Percentiles rank a stretch among this genome's conserved stretches.
These are phyloP conservation scores for Cyaniris semiargus DNA, from an alignment of 2,888 invertebrate genomes.

Conservation along the genomic window DNA sequence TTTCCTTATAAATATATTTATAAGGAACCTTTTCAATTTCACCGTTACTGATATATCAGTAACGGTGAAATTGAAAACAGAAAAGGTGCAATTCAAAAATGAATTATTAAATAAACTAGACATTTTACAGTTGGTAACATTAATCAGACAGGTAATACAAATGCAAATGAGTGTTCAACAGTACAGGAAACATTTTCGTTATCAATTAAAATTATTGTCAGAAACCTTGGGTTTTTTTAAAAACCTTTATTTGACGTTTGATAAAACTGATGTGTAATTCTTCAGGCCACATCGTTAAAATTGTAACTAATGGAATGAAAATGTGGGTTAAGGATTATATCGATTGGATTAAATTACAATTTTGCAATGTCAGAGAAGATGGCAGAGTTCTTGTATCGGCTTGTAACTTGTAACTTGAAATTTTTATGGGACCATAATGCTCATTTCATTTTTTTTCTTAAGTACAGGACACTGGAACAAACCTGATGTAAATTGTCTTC, in stretches of 20 bases:
- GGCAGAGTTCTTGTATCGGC: too few species aligned
- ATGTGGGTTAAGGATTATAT: conserved; percentile 2
- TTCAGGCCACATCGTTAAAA: background rate
- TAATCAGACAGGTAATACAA: background rate
- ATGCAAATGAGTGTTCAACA: background rate
- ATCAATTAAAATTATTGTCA: background rate
- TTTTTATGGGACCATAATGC: background rate
- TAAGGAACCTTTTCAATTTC: too few species aligned
- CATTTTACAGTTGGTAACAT: background rate
- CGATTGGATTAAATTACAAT: background rate
- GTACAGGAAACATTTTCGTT: background rate
- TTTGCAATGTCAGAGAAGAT: background rate
- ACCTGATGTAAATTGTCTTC: background rate
- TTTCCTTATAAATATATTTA: conserved; percentile 1
- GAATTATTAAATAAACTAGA: background rate
- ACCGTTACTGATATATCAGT: background rate
- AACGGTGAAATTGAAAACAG: background rate
- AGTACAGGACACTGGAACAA: background rate
- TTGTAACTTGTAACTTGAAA: too few species aligned
- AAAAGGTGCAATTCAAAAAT: background rate
- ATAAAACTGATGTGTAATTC: background rate
- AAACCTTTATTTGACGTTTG: background rate
- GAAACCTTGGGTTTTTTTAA: background rate
- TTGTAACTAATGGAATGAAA: background rate
- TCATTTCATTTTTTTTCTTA: background rate